Percentiles rank a stretch among this genome's conserved stretches.
Evolutionary conservation across 2,888 invertebrate species (phyloP).

Genomic region (Liodrosophila aerea): DNA sequence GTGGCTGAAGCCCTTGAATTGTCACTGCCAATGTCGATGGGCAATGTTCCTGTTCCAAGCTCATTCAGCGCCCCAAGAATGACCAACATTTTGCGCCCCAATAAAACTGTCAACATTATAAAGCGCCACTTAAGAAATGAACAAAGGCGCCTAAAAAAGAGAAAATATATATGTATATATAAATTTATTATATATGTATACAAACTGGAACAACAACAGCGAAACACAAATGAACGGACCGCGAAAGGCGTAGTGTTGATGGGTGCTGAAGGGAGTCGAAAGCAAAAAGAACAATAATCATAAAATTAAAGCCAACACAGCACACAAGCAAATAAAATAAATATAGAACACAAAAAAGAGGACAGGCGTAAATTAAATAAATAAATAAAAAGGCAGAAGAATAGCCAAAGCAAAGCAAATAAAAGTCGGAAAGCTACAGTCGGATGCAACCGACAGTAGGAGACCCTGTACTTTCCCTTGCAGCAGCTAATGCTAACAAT

Average conservation of each 20-base stretch:
- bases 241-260: too few relatives aligned
- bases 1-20: not conserved
- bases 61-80: constrained; percentile 19
- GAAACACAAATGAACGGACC: too few relatives aligned
- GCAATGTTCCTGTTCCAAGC: constrained; percentile 27
- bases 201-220: too few relatives aligned
- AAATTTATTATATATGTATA: not conserved
- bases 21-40: constrained; percentile 18
- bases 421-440: too few relatives aligned
- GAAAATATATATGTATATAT: constrained; percentile 15
- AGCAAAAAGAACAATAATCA: constrained; percentile 63
- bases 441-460: too few relatives aligned
- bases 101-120: constrained; percentile 76
- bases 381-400: constrained; percentile 42
- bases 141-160: constrained; percentile 50
- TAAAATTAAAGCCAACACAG: constrained; percentile 68
- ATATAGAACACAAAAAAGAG: constrained; percentile 32
- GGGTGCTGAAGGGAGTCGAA: not conserved
- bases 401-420: constrained; percentile 2
- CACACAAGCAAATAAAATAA: constrained; percentile 42
- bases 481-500: too few relatives aligned
- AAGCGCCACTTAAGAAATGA: constrained; percentile 75
- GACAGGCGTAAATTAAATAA: constrained; percentile 67
- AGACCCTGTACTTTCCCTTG: too few relatives aligned
- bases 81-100: constrained; percentile 69